A percentile compares a stretch with the other conserved stretches of the same genome.
These are phyloP conservation scores for Pteropus alecto DNA, from an alignment of 2,113 vertebrate species.

Conservation along the genomic window DNA sequence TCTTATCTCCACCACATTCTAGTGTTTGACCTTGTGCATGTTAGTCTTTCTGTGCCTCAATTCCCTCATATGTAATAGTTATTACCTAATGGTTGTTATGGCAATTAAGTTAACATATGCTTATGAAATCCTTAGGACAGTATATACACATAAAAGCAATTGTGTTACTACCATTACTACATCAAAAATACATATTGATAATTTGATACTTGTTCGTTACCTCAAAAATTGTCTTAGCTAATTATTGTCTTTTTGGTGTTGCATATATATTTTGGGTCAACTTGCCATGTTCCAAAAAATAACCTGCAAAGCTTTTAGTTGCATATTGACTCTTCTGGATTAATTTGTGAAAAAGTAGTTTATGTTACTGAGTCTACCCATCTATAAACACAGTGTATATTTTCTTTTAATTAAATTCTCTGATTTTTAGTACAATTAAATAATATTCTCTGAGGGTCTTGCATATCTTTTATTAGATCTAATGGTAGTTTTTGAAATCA, in stretches of 20 bases:
- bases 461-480: neutral
- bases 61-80: neutral
- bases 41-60: neutral
- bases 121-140: neutral
- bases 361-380: neutral
- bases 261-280: neutral
- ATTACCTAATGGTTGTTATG: neutral
- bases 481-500: neutral
- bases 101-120: neutral
- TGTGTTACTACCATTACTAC: neutral
- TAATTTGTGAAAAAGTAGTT: neutral
- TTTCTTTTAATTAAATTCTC: neutral
- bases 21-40: neutral
- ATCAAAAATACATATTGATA: neutral
- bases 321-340: neutral
- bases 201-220: constrained; percentile 7
- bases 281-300: neutral
- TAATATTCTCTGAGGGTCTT: neutral
- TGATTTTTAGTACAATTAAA: neutral
- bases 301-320: neutral
- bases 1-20: neutral
- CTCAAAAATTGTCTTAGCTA: neutral
- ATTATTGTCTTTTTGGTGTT: neutral
- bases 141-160: neutral
- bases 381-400: neutral